Percentiles rank a stretch among this genome's conserved stretches.
phyloP scores from a whole-genome alignment of 1,140 invertebrate genomes.

The Phymastichus coffea region DNA sequence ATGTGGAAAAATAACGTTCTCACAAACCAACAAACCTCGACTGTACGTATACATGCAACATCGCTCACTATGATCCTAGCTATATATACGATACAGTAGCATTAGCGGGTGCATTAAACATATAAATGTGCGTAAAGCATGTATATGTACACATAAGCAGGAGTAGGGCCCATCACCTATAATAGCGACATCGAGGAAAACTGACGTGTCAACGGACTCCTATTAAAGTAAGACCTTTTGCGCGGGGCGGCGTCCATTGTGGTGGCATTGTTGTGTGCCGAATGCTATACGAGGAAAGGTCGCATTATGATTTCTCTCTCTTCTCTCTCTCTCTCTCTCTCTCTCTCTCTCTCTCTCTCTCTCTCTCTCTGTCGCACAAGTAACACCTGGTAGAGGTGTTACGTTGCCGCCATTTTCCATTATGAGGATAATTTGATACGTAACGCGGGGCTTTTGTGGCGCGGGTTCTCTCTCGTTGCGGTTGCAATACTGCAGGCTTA shows the following conservation, averaged over 20 bases:
- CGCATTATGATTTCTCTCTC: conserved; percentile 52
- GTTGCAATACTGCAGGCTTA: neutral
- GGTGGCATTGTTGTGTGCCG: conserved; percentile 47
- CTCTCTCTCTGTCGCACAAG: conserved; percentile 13
- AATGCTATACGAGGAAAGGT: too few relatives aligned
- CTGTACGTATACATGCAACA: too few relatives aligned
- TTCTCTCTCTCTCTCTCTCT: conserved; percentile 38
- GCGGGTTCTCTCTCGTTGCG: conserved; percentile 5
- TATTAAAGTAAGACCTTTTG: conserved; percentile 57
- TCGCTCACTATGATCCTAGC: neutral
- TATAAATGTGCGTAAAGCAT: neutral
- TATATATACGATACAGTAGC: neutral
- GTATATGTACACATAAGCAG: too few relatives aligned
- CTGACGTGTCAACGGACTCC: conserved; percentile 53
- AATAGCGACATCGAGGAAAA: too few relatives aligned
- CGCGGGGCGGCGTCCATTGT: conserved; percentile 46
- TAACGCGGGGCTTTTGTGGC: conserved; percentile 40
- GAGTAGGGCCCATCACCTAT: too few relatives aligned
- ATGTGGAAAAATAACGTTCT: conserved; percentile 6
- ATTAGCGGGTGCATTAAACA: neutral
- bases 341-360: conserved; percentile 1
- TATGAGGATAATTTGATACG: conserved; percentile 59
- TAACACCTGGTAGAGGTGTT: conserved; percentile 56
- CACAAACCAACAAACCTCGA: neutral
- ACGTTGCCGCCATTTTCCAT: conserved; percentile 57